Conservation (phyloP, 2,113 vertebrate species). For the Gadus macrocephalus region DNA sequence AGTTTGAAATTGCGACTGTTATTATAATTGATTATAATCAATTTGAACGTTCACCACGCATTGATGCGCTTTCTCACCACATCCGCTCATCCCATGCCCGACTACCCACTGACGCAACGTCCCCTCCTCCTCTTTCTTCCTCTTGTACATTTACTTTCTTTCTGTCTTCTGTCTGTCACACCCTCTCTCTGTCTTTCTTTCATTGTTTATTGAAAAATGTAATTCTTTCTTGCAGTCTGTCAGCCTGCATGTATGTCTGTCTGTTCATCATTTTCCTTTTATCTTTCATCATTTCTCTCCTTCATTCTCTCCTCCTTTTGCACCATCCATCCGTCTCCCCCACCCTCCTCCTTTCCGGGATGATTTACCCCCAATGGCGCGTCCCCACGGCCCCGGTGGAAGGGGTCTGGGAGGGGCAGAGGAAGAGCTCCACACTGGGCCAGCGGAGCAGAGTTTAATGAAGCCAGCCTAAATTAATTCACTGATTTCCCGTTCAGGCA, state of each 20-base stretch:
- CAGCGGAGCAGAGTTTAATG: conserved; percentile 60
- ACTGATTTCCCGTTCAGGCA: conserved; percentile 61
- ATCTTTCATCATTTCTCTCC: conserved; percentile 6
- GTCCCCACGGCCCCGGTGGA: conserved; percentile 50
- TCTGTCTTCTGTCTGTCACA: too few species aligned
- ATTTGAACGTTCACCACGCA: too few species aligned
- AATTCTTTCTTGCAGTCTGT: too few species aligned
- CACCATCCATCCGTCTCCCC: neutral
- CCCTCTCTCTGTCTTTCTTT: too few species aligned
- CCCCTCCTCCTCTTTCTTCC: too few species aligned
- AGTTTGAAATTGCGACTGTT: too few species aligned
- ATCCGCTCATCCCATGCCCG: too few species aligned
- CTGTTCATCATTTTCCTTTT: conserved; percentile 1
- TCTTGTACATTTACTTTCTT: too few species aligned
- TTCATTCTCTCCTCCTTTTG: neutral
- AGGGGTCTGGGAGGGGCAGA: conserved; percentile 48
- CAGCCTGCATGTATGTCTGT: neutral
- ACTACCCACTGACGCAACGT: too few species aligned
- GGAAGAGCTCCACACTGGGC: conserved; percentile 44
- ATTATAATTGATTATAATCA: too few species aligned
- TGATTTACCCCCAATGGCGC: conserved; percentile 33
- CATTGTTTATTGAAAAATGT: too few species aligned
- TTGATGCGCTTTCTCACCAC: too few species aligned
- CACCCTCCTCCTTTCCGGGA: neutral
- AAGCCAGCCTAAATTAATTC: conserved; percentile 71